These are phyloP conservation scores for Sepioteuthis lessoniana DNA, from an alignment of 2,888 invertebrate genomes.

Conservation along the genomic window DNA sequence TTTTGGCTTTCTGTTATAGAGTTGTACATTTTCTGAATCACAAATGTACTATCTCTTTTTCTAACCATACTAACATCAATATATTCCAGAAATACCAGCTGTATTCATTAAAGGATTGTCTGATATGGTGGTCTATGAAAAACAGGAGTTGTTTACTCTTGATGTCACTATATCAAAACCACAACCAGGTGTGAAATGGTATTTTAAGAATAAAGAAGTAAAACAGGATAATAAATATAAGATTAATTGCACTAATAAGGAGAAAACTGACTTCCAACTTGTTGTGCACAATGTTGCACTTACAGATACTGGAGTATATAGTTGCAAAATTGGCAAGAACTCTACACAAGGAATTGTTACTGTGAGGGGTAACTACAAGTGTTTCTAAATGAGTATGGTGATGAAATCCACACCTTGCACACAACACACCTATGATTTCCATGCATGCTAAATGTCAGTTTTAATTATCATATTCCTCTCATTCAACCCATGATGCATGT, in stretches of 20 bases:
- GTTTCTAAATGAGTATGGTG: background rate
- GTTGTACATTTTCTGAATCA: background rate
- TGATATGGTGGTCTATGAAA: constrained; percentile 79
- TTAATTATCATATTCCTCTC: background rate
- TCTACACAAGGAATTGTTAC: constrained; percentile 52
- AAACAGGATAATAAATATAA: constrained; percentile 51
- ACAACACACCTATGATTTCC: background rate
- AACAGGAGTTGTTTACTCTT: constrained; percentile 49
- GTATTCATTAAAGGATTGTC: constrained; percentile 88
- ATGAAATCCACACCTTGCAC: constrained; percentile 41
- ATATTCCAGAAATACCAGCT: constrained; percentile 84
- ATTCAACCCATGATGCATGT: background rate
- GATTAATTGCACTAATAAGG: constrained; percentile 44
- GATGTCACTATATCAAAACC: constrained; percentile 50
- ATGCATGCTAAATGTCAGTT: constrained; percentile 24
- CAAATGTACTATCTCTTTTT: background rate
- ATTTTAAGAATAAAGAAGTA: constrained; percentile 46
- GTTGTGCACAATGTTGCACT: constrained; percentile 47
- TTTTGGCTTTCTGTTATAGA: background rate
- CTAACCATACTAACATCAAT: constrained; percentile 42
- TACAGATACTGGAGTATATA: constrained; percentile 45
- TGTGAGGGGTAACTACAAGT: constrained; percentile 52
- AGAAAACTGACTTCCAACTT: constrained; percentile 45
- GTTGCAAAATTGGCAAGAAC: constrained; percentile 44
- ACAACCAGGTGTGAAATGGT: constrained; percentile 50